phyloP scores from a whole-genome alignment of 2,113 vertebrate genomes.

The Jaculus jaculus region DNA sequence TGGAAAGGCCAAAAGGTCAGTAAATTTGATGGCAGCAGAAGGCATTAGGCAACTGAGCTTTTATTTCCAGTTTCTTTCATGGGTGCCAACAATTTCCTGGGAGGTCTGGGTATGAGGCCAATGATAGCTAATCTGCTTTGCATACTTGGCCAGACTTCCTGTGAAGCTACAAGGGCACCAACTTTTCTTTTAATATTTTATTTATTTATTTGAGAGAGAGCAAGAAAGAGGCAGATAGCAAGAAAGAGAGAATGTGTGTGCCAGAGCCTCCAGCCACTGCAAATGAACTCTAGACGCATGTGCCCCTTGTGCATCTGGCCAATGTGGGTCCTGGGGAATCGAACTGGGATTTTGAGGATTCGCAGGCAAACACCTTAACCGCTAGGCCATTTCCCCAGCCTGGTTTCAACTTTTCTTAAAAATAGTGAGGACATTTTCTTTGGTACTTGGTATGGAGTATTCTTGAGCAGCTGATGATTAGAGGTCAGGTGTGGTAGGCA shows the following conservation, averaged over 20 bases:
- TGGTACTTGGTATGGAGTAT: neutral
- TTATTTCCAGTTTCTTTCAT: neutral
- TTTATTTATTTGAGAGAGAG: too few relatives aligned
- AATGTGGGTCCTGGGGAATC: too few relatives aligned
- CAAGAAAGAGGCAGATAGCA: too few relatives aligned
- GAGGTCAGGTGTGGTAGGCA: neutral
- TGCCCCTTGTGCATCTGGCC: too few relatives aligned
- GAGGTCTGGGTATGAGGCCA: neutral
- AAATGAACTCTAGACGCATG: too few relatives aligned
- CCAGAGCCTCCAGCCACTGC: too few relatives aligned
- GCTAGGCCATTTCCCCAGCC: too few relatives aligned
- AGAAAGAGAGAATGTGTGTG: too few relatives aligned
- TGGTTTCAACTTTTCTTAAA: neutral
- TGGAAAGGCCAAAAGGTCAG: neutral
- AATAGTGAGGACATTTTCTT: neutral
- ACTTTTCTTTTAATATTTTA: too few relatives aligned
- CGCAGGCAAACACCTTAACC: too few relatives aligned
- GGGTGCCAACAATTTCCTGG: neutral
- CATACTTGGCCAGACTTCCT: neutral
- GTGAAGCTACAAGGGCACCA: neutral
- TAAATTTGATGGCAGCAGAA: neutral
- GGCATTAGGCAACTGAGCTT: neutral
- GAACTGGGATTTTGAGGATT: too few relatives aligned
- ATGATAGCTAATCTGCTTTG: neutral
- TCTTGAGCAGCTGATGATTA: neutral